Evolutionary conservation across 2,113 vertebrate species (phyloP).

Genomic region (Pedionomus torquatus): DNA sequence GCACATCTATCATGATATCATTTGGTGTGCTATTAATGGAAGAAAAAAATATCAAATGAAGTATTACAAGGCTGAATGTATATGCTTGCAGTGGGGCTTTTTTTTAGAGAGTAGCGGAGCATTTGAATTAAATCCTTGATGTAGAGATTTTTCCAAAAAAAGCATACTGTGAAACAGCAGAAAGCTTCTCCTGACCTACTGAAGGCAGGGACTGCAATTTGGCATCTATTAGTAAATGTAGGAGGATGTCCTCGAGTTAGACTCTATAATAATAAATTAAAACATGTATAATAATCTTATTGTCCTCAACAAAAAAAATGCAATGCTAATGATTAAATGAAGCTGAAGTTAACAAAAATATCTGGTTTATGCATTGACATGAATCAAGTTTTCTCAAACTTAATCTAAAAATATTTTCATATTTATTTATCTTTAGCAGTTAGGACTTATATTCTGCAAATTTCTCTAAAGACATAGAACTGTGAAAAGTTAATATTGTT

Average conservation of each 20-base stretch:
- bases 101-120: not conserved
- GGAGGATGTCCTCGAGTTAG: not conserved
- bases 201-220: not conserved
- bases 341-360: not conserved
- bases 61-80: not conserved
- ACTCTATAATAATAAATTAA: not conserved
- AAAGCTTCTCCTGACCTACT: not conserved
- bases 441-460: not conserved
- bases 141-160: not conserved
- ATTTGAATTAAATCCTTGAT: not conserved
- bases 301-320: not conserved
- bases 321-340: not conserved
- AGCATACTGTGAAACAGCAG: not conserved
- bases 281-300: not conserved
- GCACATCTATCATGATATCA: not conserved
- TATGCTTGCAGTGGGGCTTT: not conserved
- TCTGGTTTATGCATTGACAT: not conserved
- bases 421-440: not conserved
- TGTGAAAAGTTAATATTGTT: not conserved
- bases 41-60: conserved; percentile 29
- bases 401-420: not conserved
- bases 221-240: not conserved
- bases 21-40: not conserved
- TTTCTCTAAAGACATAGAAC: not conserved
- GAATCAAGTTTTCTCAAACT: not conserved